Percentiles rank a stretch among this genome's conserved stretches.
Conservation (phyloP, 2,888 invertebrate species). For the Urechis unicinctus region DNA sequence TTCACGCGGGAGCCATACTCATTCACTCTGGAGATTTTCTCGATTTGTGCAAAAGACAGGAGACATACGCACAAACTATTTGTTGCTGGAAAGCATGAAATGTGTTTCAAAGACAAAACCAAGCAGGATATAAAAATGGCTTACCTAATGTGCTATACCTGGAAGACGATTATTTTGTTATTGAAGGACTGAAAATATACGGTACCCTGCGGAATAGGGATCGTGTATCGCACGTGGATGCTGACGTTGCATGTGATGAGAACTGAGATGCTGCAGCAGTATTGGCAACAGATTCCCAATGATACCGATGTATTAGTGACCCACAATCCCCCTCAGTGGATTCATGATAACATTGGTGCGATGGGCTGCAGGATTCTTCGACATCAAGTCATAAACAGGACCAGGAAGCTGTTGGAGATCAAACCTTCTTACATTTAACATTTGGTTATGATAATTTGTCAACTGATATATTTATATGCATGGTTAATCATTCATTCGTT, state of each 20-base stretch:
- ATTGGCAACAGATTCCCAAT: not conserved
- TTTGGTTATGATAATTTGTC: too few species aligned
- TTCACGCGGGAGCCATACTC: not conserved
- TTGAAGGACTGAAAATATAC: not conserved
- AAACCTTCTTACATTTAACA: too few species aligned
- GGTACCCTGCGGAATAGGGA: not conserved
- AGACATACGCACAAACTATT: not conserved
- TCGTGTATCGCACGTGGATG: not conserved
- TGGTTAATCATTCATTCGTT: not conserved
- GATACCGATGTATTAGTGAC: not conserved
- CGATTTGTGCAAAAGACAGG: not conserved
- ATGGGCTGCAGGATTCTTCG: not conserved
- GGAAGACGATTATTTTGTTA: not conserved
- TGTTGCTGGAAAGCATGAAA: not conserved
- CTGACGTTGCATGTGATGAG: not conserved
- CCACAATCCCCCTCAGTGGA: not conserved
- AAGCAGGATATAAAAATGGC: not conserved
- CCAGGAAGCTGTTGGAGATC: too few species aligned
- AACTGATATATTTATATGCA: too few species aligned
- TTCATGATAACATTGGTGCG: not conserved
- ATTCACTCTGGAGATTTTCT: not conserved
- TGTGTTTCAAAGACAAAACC: not conserved
- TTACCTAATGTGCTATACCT: not conserved
- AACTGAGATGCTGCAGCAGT: not conserved
- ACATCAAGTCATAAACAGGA: not conserved